Base-by-base conservation (phyloP, 2,888 invertebrate species). In the Crioceris asparagi region DNA sequence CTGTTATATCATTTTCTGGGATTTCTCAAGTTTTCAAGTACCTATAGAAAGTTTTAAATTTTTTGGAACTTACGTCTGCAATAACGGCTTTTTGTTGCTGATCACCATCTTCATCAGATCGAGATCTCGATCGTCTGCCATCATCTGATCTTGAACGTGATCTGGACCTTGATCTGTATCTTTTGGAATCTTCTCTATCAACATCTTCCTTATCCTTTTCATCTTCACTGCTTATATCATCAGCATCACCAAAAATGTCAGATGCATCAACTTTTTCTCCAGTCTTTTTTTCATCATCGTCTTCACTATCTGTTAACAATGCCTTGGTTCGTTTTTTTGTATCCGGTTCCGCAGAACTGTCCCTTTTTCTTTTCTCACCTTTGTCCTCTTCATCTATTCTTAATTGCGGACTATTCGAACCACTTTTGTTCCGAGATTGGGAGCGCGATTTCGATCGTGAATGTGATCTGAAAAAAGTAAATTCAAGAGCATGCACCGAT, bases 211-310 rank as follows among this genome's bases (percentile, higher is more conserved):
- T 67, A 6, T 56, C 59, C 4, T 68, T 76, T 40, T 84, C 87
- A 50, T 87, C 86, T 47, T 90, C 91, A 5, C 84, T 79, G 58
- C 88, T 90, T 30, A 92, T 92, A 60, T 92, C 92, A 43, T 90
- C 83, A 11, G 91, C 92, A 66, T 92, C 92, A 8, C 93, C 93
- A 64, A 93, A 93, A 17, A 93, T 69, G 6, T 86, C 88, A 46
- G 83, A 83, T 1, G 88, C 85, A 18, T 79, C 81, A 34, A 79
- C 80, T 27, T 11, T 6, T 10, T 27, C 27, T n/a, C n/a, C n/a
- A 34, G 52, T 49, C 17, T 54, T 47, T 30, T 43, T 49, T 32
- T 47, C 46, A 14, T 30, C 42, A 26, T 72, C 73, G 7, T 75
- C 75, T 31, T 81, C 83, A 41, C 74, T 75, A 44, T 84, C 85